These are phyloP conservation scores for Promerops cafer DNA, from an alignment of 2,113 vertebrate genomes.

Conservation along the genomic window DNA sequence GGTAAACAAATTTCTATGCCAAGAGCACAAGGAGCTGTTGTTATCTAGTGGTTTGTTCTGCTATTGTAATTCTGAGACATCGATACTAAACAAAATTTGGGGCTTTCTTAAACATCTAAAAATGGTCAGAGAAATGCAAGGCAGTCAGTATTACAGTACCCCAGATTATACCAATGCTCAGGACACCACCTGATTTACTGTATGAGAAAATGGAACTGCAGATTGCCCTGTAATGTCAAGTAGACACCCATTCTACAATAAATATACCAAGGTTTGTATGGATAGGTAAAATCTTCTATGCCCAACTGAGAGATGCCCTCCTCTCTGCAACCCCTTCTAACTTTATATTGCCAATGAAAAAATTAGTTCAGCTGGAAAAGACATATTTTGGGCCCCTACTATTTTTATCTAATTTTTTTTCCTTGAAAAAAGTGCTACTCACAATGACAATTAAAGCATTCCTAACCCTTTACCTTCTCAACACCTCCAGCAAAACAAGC, in stretches of 20 bases:
- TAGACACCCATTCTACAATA: not conserved
- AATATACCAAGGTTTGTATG: not conserved
- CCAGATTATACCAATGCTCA: not conserved
- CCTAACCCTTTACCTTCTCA: not conserved
- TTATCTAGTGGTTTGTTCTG: not conserved
- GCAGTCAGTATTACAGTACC: not conserved
- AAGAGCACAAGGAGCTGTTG: not conserved
- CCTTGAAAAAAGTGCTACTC: not conserved
- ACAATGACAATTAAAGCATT: not conserved
- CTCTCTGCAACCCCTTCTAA: not conserved
- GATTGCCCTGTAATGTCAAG: not conserved
- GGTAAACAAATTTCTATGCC: constrained; percentile 11
- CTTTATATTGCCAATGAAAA: not conserved
- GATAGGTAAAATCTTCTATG: not conserved
- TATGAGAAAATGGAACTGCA: not conserved
- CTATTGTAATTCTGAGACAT: not conserved
- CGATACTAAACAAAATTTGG: not conserved
- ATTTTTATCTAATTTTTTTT: not conserved
- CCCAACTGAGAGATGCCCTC: not conserved
- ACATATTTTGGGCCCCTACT: not conserved
- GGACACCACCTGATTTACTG: not conserved
- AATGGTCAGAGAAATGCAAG: not conserved
- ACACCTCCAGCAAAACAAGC: not conserved
- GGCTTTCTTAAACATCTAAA: not conserved
- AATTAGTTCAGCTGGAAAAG: not conserved